phyloP scores from a whole-genome alignment of 2,888 invertebrate species.

The Stomorhina lunata region DNA sequence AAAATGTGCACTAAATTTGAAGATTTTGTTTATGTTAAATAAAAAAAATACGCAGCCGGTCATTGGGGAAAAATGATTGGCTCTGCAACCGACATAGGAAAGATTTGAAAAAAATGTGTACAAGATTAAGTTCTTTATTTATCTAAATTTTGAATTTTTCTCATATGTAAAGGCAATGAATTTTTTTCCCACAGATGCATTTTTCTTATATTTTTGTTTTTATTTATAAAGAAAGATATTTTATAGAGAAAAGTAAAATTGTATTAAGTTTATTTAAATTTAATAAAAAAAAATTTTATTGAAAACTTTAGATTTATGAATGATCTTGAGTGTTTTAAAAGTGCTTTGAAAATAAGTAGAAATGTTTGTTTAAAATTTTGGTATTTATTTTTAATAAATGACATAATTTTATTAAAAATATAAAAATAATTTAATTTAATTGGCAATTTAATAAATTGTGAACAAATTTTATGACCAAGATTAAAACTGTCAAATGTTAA shows the following conservation, averaged over 20 bases:
- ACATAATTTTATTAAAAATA: constrained; percentile 55
- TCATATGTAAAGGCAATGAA: constrained; percentile 18
- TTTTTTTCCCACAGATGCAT: constrained; percentile 2
- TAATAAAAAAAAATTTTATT: neutral
- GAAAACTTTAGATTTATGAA: constrained; percentile 3
- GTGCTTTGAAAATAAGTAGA: neutral
- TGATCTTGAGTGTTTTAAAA: constrained; percentile 40
- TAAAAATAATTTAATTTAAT: constrained; percentile 19
- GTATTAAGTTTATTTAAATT: constrained; percentile 21
- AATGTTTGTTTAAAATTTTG: constrained; percentile 8
- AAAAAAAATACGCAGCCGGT: constrained; percentile 6
- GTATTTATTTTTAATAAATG: constrained; percentile 49
- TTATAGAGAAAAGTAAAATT: constrained; percentile 6
- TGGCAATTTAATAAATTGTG: constrained; percentile 25
- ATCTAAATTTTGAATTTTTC: neutral
- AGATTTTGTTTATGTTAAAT: too few relatives aligned
- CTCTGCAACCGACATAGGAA: neutral
- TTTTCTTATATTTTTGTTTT: neutral
- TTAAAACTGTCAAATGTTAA: too few relatives aligned
- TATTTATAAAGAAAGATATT: neutral
- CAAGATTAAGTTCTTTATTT: constrained; percentile 12
- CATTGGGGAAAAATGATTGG: neutral
- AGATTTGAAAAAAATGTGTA: neutral
- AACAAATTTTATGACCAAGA: constrained; percentile 12
- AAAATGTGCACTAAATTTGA: constrained; percentile 67